Evolutionary conservation across 1,140 invertebrate genomes (phyloP), one percentile per base, ranked within the genome.

Genomic region (Eriosoma lanigerum): DNA sequence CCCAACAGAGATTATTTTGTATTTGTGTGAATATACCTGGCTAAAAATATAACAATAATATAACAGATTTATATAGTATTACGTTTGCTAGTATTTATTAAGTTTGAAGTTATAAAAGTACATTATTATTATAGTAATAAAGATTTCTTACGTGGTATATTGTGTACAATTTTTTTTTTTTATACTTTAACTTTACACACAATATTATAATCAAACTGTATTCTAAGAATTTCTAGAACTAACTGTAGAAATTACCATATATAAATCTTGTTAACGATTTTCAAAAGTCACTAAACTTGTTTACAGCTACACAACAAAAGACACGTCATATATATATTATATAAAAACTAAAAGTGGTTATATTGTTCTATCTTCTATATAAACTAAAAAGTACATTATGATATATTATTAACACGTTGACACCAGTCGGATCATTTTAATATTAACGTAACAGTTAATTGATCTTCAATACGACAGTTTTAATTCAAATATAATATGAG

Each of bases 351-450:
- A n/a, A n/a, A n/a, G n/a, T n/a, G n/a, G n/a, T n/a, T n/a, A n/a
- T n/a, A n/a, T n/a, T n/a, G n/a, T n/a, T n/a, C n/a, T n/a, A n/a
- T n/a, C n/a, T 68, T 15, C 44, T 10, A 38, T 15, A 17, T 68
- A 48, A 48, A 38, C 38, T 68, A 13, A 26, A 68, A 48, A 48
- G 12, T 6, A 46, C 24, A 48, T 38, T 38, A 38, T 68, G 38
- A 17, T 15, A 46, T 46, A 48, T n/a, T n/a, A 44, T 68, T 66
- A 17, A 66, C 32, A 46, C 32, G 52, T 58, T 32, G 54, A 76
- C 52, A 56, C 58, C n/a, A 19, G 50, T 76, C 15, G 21, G 54
- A 76, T 76, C n/a, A 76, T 76, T 76, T 76, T 76, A 19, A 76
- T n/a, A 76, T 76, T 76, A 76, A 21, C 21, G 6, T 5, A 68